Percentiles rank a stretch among this genome's conserved stretches.
These are phyloP conservation scores for Drosophila conformis DNA, from an alignment of 2,888 invertebrate species.

Conservation along the genomic window DNA sequence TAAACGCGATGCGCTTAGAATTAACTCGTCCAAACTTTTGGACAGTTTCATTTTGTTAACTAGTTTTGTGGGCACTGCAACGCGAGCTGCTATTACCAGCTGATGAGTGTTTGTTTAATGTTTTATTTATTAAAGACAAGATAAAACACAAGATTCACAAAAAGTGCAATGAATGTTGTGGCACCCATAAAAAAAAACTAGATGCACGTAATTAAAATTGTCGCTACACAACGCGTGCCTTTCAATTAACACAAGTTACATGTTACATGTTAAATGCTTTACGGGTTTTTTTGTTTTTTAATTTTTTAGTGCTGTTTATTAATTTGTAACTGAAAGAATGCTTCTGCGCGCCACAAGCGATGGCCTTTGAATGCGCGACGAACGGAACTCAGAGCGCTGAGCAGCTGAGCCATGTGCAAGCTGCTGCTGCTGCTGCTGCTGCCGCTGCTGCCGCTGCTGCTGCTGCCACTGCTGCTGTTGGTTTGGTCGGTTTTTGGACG, in stretches of 20 bases:
- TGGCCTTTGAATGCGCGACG: conserved; percentile 40
- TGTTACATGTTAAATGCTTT: conserved; percentile 21
- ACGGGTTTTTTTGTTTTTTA: conserved; percentile 2
- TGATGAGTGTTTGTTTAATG: conserved; percentile 22
- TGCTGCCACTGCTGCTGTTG: conserved; percentile 11
- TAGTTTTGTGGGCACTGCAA: conserved; percentile 20
- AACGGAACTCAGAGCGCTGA: conserved; percentile 21
- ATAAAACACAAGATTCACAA: conserved; percentile 39
- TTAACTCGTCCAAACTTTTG: conserved; percentile 85
- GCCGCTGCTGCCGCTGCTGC: background rate
- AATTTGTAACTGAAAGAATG: conserved; percentile 34
- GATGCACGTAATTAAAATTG: conserved; percentile 35
- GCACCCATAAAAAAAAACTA: conserved; percentile 20
- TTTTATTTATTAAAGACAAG: conserved; percentile 26
- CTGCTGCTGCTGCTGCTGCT: conserved; percentile 3
- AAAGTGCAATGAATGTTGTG: conserved; percentile 2
- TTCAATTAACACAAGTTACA: conserved; percentile 38
- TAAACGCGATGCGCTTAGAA: conserved; percentile 84
- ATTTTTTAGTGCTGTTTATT: background rate
- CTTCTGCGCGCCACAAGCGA: conserved; percentile 57
- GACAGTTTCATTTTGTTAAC: conserved; percentile 83
- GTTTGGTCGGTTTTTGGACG: conserved; percentile 12
- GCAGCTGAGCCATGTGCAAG: conserved; percentile 39
- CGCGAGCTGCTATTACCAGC: conserved; percentile 9
- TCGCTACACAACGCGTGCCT: conserved; percentile 34